Conservation (phyloP, 2,113 vertebrate species). For the Tylochromis polylepis region DNA sequence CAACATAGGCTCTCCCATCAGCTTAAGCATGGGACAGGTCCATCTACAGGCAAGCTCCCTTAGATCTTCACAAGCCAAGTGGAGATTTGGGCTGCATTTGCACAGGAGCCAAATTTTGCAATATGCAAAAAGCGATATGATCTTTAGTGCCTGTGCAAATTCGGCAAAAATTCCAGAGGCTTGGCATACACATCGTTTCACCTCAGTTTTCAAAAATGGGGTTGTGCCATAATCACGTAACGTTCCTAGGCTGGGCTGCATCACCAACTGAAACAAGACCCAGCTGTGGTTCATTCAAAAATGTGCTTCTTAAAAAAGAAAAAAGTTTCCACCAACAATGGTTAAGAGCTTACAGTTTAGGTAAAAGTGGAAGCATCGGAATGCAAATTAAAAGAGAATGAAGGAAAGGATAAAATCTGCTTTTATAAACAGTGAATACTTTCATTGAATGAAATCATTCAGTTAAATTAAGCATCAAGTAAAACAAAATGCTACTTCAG, state of each 20-base stretch:
- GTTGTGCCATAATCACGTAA: not conserved
- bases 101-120: not conserved
- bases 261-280: not conserved
- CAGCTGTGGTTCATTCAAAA: not conserved
- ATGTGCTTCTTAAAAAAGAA: not conserved
- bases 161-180: constrained; percentile 5
- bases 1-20: constrained; percentile 56
- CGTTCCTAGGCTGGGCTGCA: constrained; percentile 21
- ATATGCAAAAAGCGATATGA: not conserved
- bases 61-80: constrained; percentile 18
- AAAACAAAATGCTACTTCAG: not conserved
- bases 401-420: not conserved
- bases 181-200: not conserved
- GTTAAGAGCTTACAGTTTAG: not conserved
- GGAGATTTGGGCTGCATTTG: constrained; percentile 23
- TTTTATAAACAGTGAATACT: not conserved
- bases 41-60: constrained; percentile 62
- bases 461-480: not conserved
- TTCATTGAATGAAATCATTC: not conserved
- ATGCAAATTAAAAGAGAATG: not conserved
- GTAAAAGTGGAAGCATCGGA: not conserved
- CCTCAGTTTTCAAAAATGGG: not conserved
- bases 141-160: constrained; percentile 7
- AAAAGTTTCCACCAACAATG: not conserved
- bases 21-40: constrained; percentile 65